Base-by-base conservation (phyloP, 2,888 invertebrate genomes). In the Pristionchus arcanus region DNA sequence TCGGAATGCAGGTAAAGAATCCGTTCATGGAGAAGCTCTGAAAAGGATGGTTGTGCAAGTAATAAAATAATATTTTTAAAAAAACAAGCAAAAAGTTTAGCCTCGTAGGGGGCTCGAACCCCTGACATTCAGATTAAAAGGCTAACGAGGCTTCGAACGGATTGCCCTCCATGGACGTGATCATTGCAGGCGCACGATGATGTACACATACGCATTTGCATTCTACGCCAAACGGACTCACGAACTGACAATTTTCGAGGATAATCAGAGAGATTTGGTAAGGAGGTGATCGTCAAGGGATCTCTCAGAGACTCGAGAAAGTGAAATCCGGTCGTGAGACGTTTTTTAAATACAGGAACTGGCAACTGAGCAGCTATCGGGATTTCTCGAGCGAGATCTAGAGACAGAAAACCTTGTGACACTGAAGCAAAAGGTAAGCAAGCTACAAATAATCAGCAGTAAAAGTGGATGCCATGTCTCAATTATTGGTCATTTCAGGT, bases 161-260 rank as follows among this genome's bases (percentile, higher is more conserved):
- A n/a, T n/a, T n/a, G n/a, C 97, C 96, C 11, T 28, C 3, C 13
- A 49, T 9, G 2, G 15, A 3, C n/a, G 16, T 31, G 5, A 42
- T 37, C 81, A 49, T 85, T 99, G 98, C 96, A 97, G 99, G 93
- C 98, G 98, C 96, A 98, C 98, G 31, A 96, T 99, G 90, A 99
- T 99, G 98, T 99, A 98, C 96, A 99, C 99, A 87, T 99, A 99
- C 96, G 98, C 98, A 94, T 99, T 99, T 96, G 99, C 99, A 94
- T 99, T 98, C 96, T 99, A 99, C 96, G 97, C 99, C 95, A 97
- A 97, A 96, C 98, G 98, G 96, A 99, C 98, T 96, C 99, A 99
- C 96, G 98, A 99, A 96, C 98, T 98, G 95, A 97, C 97, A 96
- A 98, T 99, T 96, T 99, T 99, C 96, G 98, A 99, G 96, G 96